Conservation (phyloP, 2,113 vertebrate genomes). For the Arenaria interpres region DNA sequence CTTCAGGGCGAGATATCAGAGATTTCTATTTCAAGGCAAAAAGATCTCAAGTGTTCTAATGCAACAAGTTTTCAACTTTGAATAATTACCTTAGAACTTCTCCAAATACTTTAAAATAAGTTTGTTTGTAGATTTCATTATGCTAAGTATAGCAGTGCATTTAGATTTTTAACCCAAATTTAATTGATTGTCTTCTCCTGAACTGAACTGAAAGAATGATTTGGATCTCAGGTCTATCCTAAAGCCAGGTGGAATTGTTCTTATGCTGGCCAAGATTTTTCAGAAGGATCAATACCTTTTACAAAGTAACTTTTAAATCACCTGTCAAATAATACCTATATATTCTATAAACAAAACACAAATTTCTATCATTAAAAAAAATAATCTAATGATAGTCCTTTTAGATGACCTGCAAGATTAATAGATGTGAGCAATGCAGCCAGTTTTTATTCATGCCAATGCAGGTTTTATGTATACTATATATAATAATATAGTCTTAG, state of each 20-base stretch:
- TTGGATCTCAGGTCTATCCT: fast-evolving
- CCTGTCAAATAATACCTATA: not conserved
- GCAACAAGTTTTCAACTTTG: not conserved
- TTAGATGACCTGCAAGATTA: not conserved
- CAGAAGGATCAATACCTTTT: not conserved
- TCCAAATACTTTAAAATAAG: not conserved
- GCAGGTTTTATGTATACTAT: not conserved
- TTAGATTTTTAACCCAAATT: not conserved
- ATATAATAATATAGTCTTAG: not conserved
- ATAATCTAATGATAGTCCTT: not conserved
- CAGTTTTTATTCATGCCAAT: not conserved
- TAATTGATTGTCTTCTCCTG: not conserved
- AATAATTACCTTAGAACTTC: not conserved
- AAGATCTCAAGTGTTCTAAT: not conserved
- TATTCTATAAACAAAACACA: not conserved
- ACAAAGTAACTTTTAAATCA: not conserved
- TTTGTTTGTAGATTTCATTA: not conserved
- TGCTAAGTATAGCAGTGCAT: not conserved
- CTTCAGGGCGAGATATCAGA: not conserved
- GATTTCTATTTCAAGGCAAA: not conserved
- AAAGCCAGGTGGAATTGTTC: not conserved
- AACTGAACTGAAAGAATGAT: not conserved
- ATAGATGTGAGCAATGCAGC: not conserved
- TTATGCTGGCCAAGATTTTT: not conserved
- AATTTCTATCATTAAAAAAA: not conserved